These are phyloP conservation scores for Saguinus imperator DNA, from an alignment of 2,113 vertebrate genomes.

Conservation along the genomic window DNA sequence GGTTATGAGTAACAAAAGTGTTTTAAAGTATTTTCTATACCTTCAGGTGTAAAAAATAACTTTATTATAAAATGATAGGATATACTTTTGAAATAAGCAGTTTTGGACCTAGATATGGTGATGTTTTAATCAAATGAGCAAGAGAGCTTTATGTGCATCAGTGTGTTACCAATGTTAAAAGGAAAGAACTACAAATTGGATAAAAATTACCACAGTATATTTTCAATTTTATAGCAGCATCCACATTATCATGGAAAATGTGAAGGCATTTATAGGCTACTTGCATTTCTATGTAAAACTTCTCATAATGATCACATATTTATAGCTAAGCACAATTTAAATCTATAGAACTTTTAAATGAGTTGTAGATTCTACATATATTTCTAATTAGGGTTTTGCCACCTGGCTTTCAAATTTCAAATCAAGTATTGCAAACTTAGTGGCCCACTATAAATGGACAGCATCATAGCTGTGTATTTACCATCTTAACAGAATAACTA, in stretches of 20 bases:
- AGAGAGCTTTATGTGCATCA: neutral
- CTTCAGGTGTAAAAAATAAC: neutral
- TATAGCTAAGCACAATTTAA: constrained; percentile 42
- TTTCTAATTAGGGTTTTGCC: constrained; percentile 39
- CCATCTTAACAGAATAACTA: constrained; percentile 18
- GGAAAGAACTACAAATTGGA: neutral
- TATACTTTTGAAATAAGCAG: constrained; percentile 12
- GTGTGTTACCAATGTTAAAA: neutral
- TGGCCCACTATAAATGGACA: neutral
- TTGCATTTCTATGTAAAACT: constrained; percentile 14
- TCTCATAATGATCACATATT: constrained; percentile 21
- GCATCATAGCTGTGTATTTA: constrained; percentile 21
- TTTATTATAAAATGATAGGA: neutral
- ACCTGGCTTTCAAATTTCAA: constrained; percentile 50
- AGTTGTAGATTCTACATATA: constrained; percentile 18
- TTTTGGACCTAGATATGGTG: neutral
- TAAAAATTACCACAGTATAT: neutral
- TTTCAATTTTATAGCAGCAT: constrained; percentile 41
- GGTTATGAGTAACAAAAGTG: neutral
- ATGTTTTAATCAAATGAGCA: constrained; percentile 18
- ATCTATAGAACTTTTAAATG: constrained; percentile 46
- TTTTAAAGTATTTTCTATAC: neutral
- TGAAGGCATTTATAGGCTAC: constrained; percentile 23
- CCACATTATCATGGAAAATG: constrained; percentile 29
- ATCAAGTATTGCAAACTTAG: neutral